A percentile compares a stretch with the other conserved stretches of the same genome.
These are phyloP conservation scores for Lottia gigantea DNA, from an alignment of 2,888 invertebrate genomes.

Conservation along the genomic window DNA sequence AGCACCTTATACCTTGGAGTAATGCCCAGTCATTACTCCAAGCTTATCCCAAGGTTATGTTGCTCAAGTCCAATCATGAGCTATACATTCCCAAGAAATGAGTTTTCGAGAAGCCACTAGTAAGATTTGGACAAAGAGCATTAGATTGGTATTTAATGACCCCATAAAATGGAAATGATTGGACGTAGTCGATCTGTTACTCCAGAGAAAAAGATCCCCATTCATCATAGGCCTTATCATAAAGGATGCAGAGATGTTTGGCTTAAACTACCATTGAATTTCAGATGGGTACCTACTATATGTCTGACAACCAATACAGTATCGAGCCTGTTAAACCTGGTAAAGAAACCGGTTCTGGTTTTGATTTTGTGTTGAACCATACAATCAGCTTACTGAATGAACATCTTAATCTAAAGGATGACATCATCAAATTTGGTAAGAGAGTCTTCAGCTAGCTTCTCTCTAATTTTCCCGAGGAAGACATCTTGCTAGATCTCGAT, in stretches of 20 bases:
- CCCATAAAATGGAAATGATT: no score
- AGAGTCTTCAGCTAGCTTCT: background rate
- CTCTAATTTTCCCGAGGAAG: no score
- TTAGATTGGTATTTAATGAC: no score
- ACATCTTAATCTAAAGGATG: conserved; percentile 17
- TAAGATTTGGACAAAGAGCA: no score
- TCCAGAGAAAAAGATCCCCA: no score
- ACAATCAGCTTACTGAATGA: conserved; percentile 13
- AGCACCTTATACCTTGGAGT: background rate
- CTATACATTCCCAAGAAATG: background rate
- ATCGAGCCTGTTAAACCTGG: conserved; percentile 15
- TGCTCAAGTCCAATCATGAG: background rate
- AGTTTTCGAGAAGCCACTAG: background rate
- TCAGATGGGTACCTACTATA: conserved; percentile 21
- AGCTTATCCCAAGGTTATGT: no score
- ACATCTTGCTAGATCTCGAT: no score
- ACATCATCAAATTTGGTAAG: conserved; percentile 21
- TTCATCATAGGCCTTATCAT: no score
- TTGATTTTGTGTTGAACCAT: conserved; percentile 12
- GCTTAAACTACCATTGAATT: no score
- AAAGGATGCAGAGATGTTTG: no score
- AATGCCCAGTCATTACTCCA: no score
- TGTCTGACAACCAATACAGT: conserved; percentile 17
- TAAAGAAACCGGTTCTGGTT: conserved; percentile 2
- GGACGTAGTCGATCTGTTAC: no score